Base-by-base conservation (phyloP, 1,140 invertebrate genomes). In the Drosophila saltans region DNA sequence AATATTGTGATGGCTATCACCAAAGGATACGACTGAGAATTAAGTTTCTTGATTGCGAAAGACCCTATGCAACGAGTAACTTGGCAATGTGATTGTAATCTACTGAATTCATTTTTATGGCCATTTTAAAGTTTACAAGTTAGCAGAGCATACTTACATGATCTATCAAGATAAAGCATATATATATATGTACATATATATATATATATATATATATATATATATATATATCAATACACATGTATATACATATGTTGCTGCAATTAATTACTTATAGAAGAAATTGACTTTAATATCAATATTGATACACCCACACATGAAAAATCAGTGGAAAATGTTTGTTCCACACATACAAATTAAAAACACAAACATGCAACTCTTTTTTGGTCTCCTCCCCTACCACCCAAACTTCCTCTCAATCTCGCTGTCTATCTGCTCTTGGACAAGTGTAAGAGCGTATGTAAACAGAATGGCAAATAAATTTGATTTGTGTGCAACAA, bases 401-500 rank as follows among this genome's bases (percentile, higher is more conserved):
- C 28, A 30, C 28, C 45, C n/a, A 16, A 16, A 16, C 21, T 52
- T 24, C n/a, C 45, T 3, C 24, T 9, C 45, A 9, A 2, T 26
- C 7, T 48, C 16, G 16, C 8, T 24, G 7, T 24, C 24, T 52
- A 21, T 52, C 45, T 45, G 63, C 48, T 39, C 66, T 63, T 26
- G 69, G 71, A 41, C 67, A 77, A 66, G 61, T 67, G 71, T 69
- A 65, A 60, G 56, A 82, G 68, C 40, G 48, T 59, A n/a, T 68
- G 83, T 73, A 77, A 86, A 86, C 76, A 86, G 82, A 67, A 72
- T 69, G 64, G 73, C 76, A 82, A 86, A 88, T 88, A 88, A 88
- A 88, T 79, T 86, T 75, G 61, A 76, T 69, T 69, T 60, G 75
- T 58, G 65, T 81, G 73, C 66, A 75, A 65, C 48, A 79, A 65